Conservation (phyloP, 2,888 invertebrate genomes). For the Helobdella robusta region DNA sequence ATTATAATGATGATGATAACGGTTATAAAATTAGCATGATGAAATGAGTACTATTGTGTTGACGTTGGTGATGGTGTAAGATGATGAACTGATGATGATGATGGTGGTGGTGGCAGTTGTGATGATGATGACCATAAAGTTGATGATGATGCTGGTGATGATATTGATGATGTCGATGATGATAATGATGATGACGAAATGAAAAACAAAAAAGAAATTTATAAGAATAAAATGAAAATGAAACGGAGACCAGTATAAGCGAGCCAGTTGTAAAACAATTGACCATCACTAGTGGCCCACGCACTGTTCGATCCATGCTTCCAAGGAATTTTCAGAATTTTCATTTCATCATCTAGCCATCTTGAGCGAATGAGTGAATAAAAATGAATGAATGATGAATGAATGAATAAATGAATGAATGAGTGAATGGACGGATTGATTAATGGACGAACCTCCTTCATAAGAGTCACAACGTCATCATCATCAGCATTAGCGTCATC, state of each 20-base stretch:
- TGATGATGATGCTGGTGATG: neutral
- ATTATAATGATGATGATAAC: neutral
- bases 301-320: slow-evolving; percentile 43
- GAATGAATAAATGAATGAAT: no score
- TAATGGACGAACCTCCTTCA: slow-evolving; percentile 30
- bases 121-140: neutral
- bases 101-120: neutral
- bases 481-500: no score
- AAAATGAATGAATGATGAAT: no score
- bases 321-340: slow-evolving; percentile 41
- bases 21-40: no score
- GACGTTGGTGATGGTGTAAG: no score
- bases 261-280: slow-evolving; percentile 42
- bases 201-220: neutral
- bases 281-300: slow-evolving; percentile 38
- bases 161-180: neutral
- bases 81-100: neutral
- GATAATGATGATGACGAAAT: neutral
- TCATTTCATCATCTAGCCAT: slow-evolving; percentile 38
- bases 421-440: no score
- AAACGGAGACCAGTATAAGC: slow-evolving; percentile 39
- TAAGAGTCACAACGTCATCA: neutral
- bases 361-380: no score
- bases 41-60: no score
- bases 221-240: slow-evolving; percentile 24